Conservation (phyloP, 53 echinoderm and acorn worm genomes). For the Astropecten irregularis region DNA sequence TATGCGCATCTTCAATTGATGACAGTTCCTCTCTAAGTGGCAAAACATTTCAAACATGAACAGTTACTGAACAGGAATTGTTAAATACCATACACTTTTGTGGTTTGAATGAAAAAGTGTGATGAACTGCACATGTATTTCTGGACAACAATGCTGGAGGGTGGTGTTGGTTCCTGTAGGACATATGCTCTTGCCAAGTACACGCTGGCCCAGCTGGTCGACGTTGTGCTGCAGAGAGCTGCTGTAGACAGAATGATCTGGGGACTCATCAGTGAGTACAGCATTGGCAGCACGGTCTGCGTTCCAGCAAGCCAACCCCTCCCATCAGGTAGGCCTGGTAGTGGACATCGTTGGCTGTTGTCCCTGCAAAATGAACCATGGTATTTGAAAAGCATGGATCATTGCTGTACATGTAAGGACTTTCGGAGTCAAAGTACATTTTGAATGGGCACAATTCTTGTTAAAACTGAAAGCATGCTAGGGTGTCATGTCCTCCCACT, state of each 20-base stretch:
- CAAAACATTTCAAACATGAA: too few species aligned
- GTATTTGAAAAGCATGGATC: too few species aligned
- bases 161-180: background rate
- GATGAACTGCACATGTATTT: background rate
- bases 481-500: conserved; percentile 54
- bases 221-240: background rate
- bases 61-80: background rate
- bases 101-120: background rate
- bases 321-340: conserved; percentile 80
- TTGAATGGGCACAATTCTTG: too few species aligned
- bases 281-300: conserved; percentile 41
- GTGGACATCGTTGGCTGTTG: conserved; percentile 60
- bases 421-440: too few species aligned
- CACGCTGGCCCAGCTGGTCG: background rate
- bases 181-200: background rate
- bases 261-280: background rate
- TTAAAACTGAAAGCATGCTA: too few species aligned
- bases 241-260: conserved; percentile 3
- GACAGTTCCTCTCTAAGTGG: too few species aligned
- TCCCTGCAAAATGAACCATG: conserved; percentile 33
- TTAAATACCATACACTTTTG: background rate
- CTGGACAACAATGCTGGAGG: conserved; percentile 3
- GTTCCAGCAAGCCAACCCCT: conserved; percentile 71
- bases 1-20: too few species aligned
- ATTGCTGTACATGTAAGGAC: too few species aligned